These are phyloP conservation scores for Myotis yumanensis DNA, from an alignment of 2,113 vertebrate genomes.

Conservation along the genomic window DNA sequence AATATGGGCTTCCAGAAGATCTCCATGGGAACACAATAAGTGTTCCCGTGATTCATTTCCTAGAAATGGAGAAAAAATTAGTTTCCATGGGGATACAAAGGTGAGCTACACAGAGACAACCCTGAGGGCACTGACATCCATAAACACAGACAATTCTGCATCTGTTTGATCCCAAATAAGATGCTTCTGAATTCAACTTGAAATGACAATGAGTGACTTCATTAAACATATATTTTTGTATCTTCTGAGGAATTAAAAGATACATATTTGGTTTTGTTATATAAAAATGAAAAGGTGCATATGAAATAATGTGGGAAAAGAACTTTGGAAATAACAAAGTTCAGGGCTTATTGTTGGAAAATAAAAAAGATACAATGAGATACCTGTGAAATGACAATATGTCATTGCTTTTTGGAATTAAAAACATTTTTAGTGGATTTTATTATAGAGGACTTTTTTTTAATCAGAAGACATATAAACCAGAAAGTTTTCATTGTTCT, in stretches of 20 bases:
- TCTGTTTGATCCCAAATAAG: background rate
- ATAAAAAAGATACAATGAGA: background rate
- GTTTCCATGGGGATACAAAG: conserved; percentile 72
- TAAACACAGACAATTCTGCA: background rate
- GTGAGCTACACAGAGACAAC: conserved; percentile 33
- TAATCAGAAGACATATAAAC: background rate
- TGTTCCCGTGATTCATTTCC: conserved; percentile 51
- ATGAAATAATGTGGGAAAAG: background rate
- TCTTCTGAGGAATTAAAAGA: background rate
- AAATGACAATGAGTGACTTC: conserved; percentile 1
- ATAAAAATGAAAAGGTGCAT: background rate
- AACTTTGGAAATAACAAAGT: background rate
- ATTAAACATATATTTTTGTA: background rate
- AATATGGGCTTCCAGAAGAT: conserved; percentile 40
- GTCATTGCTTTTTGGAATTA: background rate
- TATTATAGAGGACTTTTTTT: background rate
- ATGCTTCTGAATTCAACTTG: conserved; percentile 18
- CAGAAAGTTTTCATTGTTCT: background rate
- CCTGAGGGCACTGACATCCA: background rate
- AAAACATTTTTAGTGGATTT: background rate
- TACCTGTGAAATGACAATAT: background rate
- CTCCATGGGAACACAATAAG: conserved; percentile 66
- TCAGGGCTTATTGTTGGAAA: background rate
- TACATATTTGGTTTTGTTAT: background rate
- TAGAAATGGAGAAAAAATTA: conserved; percentile 30